Evolutionary conservation across 2,888 invertebrate genomes (phyloP).

Genomic region (Parascotia fuliginaria): DNA sequence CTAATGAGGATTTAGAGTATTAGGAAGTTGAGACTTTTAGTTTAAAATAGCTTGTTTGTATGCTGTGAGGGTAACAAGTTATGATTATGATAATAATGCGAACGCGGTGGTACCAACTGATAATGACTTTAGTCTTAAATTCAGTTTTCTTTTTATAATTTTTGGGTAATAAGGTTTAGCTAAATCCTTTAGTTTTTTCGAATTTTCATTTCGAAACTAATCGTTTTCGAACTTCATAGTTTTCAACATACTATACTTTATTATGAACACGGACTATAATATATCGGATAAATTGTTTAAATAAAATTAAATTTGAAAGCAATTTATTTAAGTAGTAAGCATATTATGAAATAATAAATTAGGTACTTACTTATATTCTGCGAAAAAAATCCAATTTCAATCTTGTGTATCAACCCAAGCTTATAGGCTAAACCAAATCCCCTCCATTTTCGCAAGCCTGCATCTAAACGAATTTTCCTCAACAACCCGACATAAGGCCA

Average conservation of each 20-base stretch:
- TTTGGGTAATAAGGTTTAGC: too few relatives aligned
- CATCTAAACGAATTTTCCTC: constrained; percentile 41
- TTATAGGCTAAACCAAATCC: constrained; percentile 44
- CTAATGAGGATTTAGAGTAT: constrained; percentile 29
- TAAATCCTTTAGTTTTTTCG: too few relatives aligned
- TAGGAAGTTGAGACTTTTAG: constrained; percentile 26
- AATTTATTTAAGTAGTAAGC: constrained; percentile 1
- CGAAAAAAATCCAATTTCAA: constrained; percentile 36
- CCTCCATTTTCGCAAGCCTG: constrained; percentile 27
- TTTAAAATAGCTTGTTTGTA: constrained; percentile 16
- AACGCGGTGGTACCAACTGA: too few relatives aligned
- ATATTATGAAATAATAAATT: constrained; percentile 22
- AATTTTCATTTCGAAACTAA: too few relatives aligned
- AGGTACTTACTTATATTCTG: constrained; percentile 18
- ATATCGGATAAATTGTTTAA: too few relatives aligned
- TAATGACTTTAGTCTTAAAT: too few relatives aligned
- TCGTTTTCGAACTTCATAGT: too few relatives aligned
- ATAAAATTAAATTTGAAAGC: background rate
- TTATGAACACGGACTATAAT: too few relatives aligned
- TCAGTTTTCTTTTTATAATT: too few relatives aligned
- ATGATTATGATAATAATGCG: background rate
- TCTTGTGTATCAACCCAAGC: constrained; percentile 38
- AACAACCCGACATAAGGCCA: constrained; percentile 30
- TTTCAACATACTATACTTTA: too few relatives aligned
- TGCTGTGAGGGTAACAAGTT: background rate